Conservation (phyloP, 1,140 invertebrate species). For the Gerris buenoi region DNA sequence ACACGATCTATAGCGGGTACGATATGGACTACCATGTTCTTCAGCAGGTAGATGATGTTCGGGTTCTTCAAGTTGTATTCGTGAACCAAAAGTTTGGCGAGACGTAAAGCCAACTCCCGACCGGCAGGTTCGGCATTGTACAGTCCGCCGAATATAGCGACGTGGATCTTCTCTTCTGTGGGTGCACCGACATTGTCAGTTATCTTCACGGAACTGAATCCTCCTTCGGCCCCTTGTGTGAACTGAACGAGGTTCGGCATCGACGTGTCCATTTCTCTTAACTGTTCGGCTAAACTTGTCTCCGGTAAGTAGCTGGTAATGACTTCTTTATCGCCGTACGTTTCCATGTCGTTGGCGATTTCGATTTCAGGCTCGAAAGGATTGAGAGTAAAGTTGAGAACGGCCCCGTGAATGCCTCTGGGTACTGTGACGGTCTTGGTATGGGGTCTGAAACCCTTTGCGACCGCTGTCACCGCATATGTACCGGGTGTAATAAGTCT, state of each 20-base stretch:
- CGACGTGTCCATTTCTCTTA: conserved; percentile 48
- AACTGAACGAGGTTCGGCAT: conserved; percentile 46
- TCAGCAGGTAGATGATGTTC: conserved; percentile 43
- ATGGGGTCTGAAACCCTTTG: conserved; percentile 47
- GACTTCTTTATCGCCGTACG: neutral
- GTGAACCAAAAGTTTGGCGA: conserved; percentile 61
- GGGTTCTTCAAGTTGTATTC: conserved; percentile 51
- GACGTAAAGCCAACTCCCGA: conserved; percentile 63
- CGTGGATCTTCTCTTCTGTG: conserved; percentile 63
- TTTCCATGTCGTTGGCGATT: neutral
- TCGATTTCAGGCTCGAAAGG: conserved; percentile 44
- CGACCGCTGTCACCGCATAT: conserved; percentile 65
- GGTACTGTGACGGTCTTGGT: conserved; percentile 47
- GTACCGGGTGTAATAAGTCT: conserved; percentile 70
- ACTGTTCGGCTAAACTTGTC: conserved; percentile 40
- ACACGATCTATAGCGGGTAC: conserved; percentile 38
- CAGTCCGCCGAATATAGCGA: conserved; percentile 67
- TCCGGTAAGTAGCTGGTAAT: conserved; percentile 41
- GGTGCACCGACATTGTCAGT: conserved; percentile 30
- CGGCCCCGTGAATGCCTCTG: conserved; percentile 33
- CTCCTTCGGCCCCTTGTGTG: neutral
- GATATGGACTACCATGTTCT: conserved; percentile 60
- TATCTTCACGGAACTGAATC: neutral
- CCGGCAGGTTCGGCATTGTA: conserved; percentile 70
- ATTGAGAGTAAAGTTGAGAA: conserved; percentile 65